Conservation (phyloP, 1,140 invertebrate genomes). For the Drosophila sp. region DNA sequence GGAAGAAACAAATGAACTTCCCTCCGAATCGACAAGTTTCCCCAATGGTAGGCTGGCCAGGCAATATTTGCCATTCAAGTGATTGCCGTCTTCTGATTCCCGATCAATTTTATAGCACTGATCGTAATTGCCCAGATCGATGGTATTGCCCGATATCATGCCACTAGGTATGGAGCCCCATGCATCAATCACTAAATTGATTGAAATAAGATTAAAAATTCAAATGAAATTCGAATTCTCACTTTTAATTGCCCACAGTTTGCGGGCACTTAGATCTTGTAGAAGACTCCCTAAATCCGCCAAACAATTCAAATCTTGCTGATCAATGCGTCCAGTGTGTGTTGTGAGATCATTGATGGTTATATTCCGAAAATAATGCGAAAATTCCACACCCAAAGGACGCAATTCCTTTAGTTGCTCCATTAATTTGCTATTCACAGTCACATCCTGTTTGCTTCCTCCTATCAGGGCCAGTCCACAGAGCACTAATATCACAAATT, state of each 20-base stretch:
- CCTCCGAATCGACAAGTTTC: not conserved
- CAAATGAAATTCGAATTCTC: not conserved
- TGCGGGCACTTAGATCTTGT: not conserved
- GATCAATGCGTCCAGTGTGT: not conserved
- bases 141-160: conserved; percentile 3
- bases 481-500: conserved; percentile 1
- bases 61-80: conserved; percentile 1
- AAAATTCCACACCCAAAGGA: conserved; percentile 6
- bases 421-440: not conserved
- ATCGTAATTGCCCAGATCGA: conserved; percentile 2
- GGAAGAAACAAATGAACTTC: not conserved
- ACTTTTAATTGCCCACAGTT: not conserved
- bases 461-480: not conserved
- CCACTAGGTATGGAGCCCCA: conserved; percentile 1
- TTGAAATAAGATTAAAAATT: not conserved
- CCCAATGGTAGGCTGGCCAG: not conserved
- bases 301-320: not conserved
- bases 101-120: conserved; percentile 1
- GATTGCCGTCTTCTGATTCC: not conserved
- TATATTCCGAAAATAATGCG: not conserved
- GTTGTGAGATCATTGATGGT: not conserved
- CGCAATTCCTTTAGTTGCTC: not conserved
- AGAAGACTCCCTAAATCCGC: not conserved
- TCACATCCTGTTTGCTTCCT: not conserved
- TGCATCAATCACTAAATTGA: not conserved